Evolutionary conservation across 2,888 invertebrate species (phyloP).

Genomic region (Acanthosepion pharaonis): DNA sequence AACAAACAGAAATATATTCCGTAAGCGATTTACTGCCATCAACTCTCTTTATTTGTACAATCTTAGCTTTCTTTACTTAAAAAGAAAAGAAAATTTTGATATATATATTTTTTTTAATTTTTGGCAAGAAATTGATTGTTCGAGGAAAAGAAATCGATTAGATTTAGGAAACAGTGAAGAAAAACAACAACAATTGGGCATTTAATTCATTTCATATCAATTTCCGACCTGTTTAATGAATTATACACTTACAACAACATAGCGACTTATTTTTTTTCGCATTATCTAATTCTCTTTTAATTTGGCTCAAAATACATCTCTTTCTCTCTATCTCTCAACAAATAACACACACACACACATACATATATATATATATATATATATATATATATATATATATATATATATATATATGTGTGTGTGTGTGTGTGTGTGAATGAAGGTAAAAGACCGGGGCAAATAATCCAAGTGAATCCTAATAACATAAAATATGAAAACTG

Average conservation of each 20-base stretch:
- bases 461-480: too few relatives aligned
- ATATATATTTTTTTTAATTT: not conserved
- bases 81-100: not conserved
- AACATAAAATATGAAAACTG: too few relatives aligned
- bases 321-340: not conserved
- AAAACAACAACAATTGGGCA: not conserved
- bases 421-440: too few relatives aligned
- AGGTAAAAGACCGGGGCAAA: too few relatives aligned
- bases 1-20: not conserved
- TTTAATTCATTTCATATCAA: not conserved
- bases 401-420: too few relatives aligned
- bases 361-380: too few relatives aligned
- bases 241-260: not conserved
- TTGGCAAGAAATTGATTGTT: not conserved
- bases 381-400: too few relatives aligned
- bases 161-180: not conserved
- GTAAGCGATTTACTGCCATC: not conserved
- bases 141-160: not conserved
- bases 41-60: not conserved
- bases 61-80: not conserved
- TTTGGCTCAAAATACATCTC: not conserved
- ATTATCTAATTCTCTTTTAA: not conserved
- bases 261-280: accelerated
- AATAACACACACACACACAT: too few relatives aligned
- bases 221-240: not conserved